Percentiles rank a stretch among this genome's conserved stretches.
Conservation (phyloP, 2,113 vertebrate species). For the Origma solitaria region DNA sequence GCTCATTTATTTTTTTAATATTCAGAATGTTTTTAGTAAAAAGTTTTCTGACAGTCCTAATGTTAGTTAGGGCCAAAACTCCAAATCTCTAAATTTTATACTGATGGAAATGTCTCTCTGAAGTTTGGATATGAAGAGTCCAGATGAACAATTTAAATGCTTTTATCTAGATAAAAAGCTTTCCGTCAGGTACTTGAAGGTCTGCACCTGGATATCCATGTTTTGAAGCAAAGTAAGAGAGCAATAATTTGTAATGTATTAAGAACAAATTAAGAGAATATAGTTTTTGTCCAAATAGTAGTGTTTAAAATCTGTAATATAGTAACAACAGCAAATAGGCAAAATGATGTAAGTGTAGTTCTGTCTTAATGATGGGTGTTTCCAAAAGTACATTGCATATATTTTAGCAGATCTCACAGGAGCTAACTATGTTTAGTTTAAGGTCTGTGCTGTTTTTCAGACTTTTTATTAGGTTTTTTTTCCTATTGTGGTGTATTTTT, state of each 20-base stretch:
- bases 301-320: background rate
- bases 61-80: background rate
- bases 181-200: background rate
- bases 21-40: background rate
- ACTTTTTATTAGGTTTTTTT: background rate
- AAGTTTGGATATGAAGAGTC: background rate
- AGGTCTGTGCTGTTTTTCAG: background rate
- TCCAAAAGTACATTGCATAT: background rate
- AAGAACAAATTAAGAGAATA: background rate
- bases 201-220: background rate
- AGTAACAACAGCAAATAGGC: background rate
- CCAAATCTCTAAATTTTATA: background rate
- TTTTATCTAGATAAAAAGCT: background rate
- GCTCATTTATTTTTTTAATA: background rate
- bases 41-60: background rate
- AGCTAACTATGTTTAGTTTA: background rate
- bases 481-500: background rate
- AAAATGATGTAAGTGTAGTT: background rate
- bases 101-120: background rate
- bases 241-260: background rate
- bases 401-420: background rate
- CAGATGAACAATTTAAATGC: background rate
- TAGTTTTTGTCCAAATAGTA: background rate
- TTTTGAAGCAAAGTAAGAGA: background rate
- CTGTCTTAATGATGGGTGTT: background rate